Evolutionary conservation across 2,113 vertebrate species (phyloP), one percentile per base, ranked within the genome.

Genomic region (Cettia cetti): DNA sequence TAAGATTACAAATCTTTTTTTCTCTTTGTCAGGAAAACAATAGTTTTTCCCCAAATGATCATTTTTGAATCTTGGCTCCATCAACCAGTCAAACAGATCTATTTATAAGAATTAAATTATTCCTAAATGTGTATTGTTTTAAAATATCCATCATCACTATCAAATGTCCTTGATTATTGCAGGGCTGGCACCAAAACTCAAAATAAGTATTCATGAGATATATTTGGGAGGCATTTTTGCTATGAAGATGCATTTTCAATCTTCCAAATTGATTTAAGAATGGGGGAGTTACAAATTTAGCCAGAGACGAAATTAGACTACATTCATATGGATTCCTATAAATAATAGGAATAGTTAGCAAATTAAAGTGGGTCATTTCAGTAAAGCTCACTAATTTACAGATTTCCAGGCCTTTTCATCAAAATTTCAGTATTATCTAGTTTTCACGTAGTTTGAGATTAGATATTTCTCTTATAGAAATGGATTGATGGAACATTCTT

Each of bases 221-320:
- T 53, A 80, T 92, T 86, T 92, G 54, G 54, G 68, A 89, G 45
- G 22, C 49, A 83, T 33, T 69, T 27, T 83, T 92, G 28, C 9
- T 77, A 45, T 40, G 45, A 89, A 89, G 50, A 74, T 66, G 16
- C 37, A 70, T 83, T 93, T 82, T 82, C 84, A 78, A 66, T 90
- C 65, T 78, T 91, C 23, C 44, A 94, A 71, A 89, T 80, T 21
- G 81, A 53, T 72, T 93, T 92, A 70, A 94, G 66, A 86, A 81
- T 61, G 65, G 50, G 50, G 12, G 72, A 81, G 68, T 83, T 37
- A 82, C 16, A 91, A 80, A 74, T 94, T 80, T 90, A 92, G 50
- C 19, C 42, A 81, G 63, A 69, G 23, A 74, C 14, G 59, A 75
- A 92, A 86, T 86, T 77, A 81, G 23, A 59, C 18, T 57, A 50